Evolutionary conservation across 1,140 invertebrate genomes (phyloP).

Genomic region (Bradysia coprophila): DNA sequence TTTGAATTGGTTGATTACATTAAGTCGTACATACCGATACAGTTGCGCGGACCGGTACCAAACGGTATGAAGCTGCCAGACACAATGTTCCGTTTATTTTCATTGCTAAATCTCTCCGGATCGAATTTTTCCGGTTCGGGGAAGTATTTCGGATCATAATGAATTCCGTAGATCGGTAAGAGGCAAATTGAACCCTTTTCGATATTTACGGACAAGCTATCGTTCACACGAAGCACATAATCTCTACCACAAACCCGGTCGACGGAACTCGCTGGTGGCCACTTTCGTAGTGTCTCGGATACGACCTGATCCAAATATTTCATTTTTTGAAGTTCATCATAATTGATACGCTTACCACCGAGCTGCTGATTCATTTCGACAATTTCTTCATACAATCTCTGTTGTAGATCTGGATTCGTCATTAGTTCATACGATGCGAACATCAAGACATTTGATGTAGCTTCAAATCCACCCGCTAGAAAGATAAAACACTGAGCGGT

Average conservation of each 20-base stretch:
- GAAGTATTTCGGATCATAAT: constrained; percentile 29
- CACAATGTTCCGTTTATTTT: constrained; percentile 17
- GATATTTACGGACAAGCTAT: constrained; percentile 4
- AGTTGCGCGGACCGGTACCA: constrained; percentile 25
- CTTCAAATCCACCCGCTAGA: constrained; percentile 23
- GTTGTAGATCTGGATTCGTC: constrained; percentile 18
- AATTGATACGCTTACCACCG: constrained; percentile 11
- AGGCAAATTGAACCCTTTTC: constrained; percentile 9
- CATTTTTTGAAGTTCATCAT: constrained; percentile 17
- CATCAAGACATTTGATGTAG: constrained; percentile 9
- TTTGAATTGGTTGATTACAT: not conserved
- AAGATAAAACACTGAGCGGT: constrained; percentile 22
- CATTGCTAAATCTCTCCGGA: constrained; percentile 30
- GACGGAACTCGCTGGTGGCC: constrained; percentile 27
- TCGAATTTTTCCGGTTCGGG: constrained; percentile 29
- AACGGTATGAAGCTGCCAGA: constrained; percentile 20
- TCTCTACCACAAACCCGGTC: constrained; percentile 25
- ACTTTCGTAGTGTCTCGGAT: constrained; percentile 30
- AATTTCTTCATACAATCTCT: constrained; percentile 19
- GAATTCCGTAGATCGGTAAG: constrained; percentile 25
- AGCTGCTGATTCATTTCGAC: constrained; percentile 6
- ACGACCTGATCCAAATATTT: constrained; percentile 25
- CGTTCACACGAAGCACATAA: constrained; percentile 8
- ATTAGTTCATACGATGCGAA: constrained; percentile 14
- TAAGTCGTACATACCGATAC: constrained; percentile 17